Base-by-base conservation (phyloP, 1,140 invertebrate genomes). In the Procambarus clarkii region DNA sequence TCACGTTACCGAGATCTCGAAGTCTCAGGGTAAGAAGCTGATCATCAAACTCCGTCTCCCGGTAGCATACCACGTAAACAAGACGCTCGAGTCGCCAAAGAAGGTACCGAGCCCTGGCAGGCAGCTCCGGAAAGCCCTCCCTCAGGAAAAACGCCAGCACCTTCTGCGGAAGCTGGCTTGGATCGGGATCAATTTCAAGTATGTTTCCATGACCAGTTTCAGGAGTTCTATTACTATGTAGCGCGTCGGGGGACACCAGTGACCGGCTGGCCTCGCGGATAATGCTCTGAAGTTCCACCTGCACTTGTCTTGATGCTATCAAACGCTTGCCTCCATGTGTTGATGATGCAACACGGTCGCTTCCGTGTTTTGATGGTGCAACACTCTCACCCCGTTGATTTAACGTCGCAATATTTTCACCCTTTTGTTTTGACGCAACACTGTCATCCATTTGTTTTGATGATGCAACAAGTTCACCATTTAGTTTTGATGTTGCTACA, bases 41-140 rank as follows among this genome's bases (percentile, higher is more conserved):
- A 45, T 85, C 54, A 44, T 91, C 71, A 50, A 91, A 84, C 9
- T 85, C 82, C 9, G 79, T 24, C 46, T 91, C 89, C 9, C 54
- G n/a, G 58, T 86, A 91, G 24, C 89, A 91, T 0, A 91, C 82
- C 9, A 76, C 58, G 24, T 80, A 85, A 44, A 58, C 18, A 11
- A 91, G 82, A 15, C 24, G 81, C n/a, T 85, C 50, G 2, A 91
- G 58, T 60, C 77, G 89, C 15, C 44, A 7, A 13, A 91, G 18
- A 15, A 85, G 54, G 15, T 58, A 7, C 11, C 24, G 44, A 5
- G 77, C 58, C 1, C 64, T 58, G 2, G 58, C 34, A 21, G 89
- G 54, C 15, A 91, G 44, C n/a, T 84, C 50, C 7, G 89, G 83
- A 76, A 91, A 91, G 46, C 85, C 76, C 58, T 80, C 77, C n/a